Percentiles rank a stretch among this genome's conserved stretches.
These are phyloP conservation scores for Macquaria ambigua DNA, from an alignment of 2,113 vertebrate genomes.

Conservation along the genomic window DNA sequence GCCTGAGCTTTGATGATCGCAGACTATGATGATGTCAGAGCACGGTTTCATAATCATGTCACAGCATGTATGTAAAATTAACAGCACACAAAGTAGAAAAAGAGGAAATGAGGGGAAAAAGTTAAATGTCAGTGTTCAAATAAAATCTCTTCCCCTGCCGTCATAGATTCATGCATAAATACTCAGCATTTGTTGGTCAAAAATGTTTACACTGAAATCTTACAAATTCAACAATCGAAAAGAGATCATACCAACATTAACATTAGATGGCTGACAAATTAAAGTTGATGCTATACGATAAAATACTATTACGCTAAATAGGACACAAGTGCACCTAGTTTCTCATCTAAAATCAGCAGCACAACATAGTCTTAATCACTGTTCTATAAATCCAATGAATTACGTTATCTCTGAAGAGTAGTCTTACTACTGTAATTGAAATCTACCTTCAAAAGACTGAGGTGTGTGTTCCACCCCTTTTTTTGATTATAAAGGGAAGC, in stretches of 20 bases:
- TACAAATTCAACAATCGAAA: slow-evolving; percentile 3
- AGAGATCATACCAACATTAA: neutral
- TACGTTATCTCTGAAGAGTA: neutral
- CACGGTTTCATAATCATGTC: slow-evolving; percentile 36
- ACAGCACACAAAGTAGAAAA: neutral
- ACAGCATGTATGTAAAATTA: neutral
- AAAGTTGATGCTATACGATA: neutral
- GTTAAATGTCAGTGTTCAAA: neutral
- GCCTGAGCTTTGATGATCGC: slow-evolving; percentile 27
- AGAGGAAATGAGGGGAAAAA: neutral
- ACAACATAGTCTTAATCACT: neutral
- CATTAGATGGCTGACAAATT: neutral
- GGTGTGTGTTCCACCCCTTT: neutral
- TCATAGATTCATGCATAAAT: neutral
- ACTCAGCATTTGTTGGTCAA: neutral
- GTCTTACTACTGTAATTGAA: neutral
- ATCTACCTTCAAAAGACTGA: slow-evolving; percentile 4
- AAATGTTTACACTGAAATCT: neutral
- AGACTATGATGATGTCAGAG: slow-evolving; percentile 36
- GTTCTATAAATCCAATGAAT: neutral
- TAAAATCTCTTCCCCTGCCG: neutral
- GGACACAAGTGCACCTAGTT: neutral
- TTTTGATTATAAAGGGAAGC: neutral
- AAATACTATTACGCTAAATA: neutral
- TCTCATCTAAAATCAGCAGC: neutral